Evolutionary conservation across 2,888 invertebrate species (phyloP).

Genomic region (Lumbricus terrestris): DNA sequence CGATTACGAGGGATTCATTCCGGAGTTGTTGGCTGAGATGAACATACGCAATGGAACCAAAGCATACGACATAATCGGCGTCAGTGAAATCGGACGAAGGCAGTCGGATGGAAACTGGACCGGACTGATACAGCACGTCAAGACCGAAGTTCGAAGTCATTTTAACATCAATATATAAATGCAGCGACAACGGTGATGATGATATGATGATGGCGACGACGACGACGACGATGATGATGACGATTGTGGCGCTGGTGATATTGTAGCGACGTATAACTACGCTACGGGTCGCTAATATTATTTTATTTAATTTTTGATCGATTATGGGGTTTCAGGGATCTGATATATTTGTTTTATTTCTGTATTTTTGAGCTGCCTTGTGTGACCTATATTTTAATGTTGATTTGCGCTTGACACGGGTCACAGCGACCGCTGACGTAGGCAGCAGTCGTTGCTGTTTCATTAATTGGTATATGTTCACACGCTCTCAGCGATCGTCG

Average conservation of each 20-base stretch:
- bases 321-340: too few species aligned
- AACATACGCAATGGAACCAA: neutral
- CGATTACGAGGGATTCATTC: neutral
- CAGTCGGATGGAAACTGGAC: neutral
- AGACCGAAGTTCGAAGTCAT: neutral
- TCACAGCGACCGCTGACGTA: too few species aligned
- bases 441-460: too few species aligned
- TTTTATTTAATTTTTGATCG: too few species aligned
- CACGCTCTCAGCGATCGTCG: too few species aligned
- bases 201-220: neutral
- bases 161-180: neutral
- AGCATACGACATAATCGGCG: neutral
- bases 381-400: too few species aligned
- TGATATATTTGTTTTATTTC: too few species aligned
- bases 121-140: neutral
- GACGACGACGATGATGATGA: conserved; percentile 23
- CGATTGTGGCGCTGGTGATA: conserved; percentile 13
- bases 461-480: too few species aligned
- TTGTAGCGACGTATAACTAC: too few species aligned
- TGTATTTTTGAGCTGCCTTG: too few species aligned
- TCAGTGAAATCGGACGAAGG: neutral
- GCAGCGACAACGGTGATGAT: neutral
- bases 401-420: too few species aligned
- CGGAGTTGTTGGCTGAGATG: neutral
- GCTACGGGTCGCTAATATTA: too few species aligned